Evolutionary conservation across 2,113 vertebrate species (phyloP), one percentile per base, ranked within the genome.

Genomic region (Caloenas nicobarica): DNA sequence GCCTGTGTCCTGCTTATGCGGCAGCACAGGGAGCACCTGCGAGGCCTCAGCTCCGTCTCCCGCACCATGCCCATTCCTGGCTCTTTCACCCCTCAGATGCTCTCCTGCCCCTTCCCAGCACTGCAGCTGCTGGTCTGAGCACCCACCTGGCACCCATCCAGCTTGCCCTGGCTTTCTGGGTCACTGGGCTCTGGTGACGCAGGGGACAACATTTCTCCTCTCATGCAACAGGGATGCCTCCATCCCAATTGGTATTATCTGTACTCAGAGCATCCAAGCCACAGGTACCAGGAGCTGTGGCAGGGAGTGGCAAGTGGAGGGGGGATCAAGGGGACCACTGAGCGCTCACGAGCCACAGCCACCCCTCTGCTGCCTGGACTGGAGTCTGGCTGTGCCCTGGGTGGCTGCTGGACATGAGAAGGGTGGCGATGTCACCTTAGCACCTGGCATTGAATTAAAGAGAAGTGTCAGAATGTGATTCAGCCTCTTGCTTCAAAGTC

Each of bases 21-120:
- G 34, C 7, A 28, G 24, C 42, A 7, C n/a, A 2, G 17, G 22
- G 14, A 62, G 16, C n/a, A 9, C 28, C 42, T 19, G 44, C 18
- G 9, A 46, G 13, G 40, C 16, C 21, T 26, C 25, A 16, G 31
- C 83, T 36, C 44, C 48, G 56, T 40, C 26, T 70, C 57, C 40
- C 11, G 1, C 2, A 2, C 16, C 0, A 0, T 28, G 38, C 60
- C 79, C 1, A 1, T 18, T 73, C 38, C 25, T 3, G 0, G 44
- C 26, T 1, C 48, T 51, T 51, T 44, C 4, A 0, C 21, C 16
- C n/a, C 65, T 17, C 21, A 4, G 28, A 2, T 2, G 11, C 21
- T 9, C 31, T 40, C n/a, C 74, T 31, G 65, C 28, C 64, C 65
- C 11, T 48, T n/a, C 38, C 40, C 48, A 51, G 33, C n/a, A 65